These are phyloP conservation scores for Eupeodes latifasciatus DNA, from an alignment of 2,888 invertebrate genomes.

Conservation along the genomic window DNA sequence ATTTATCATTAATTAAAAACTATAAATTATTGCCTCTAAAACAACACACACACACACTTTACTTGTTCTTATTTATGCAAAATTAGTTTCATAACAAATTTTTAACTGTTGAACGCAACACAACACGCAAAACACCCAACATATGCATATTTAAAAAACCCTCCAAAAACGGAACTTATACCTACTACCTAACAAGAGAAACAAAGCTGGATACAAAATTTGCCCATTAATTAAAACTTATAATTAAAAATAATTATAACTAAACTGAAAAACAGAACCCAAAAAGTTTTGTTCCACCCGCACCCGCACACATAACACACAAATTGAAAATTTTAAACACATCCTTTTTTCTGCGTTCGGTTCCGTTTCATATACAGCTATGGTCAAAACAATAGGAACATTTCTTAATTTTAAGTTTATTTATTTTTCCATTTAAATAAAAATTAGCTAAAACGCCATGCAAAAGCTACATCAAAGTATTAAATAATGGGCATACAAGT, in stretches of 20 bases:
- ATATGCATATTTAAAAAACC: not conserved
- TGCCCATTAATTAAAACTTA: constrained; percentile 65
- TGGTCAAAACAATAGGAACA: too few relatives aligned
- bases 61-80: constrained; percentile 34
- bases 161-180: not conserved
- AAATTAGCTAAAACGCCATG: too few relatives aligned
- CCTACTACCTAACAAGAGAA: not conserved
- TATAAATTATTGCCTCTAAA: not conserved
- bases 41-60: constrained; percentile 15
- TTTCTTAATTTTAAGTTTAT: too few relatives aligned
- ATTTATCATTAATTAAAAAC: constrained; percentile 26
- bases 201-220: constrained; percentile 28
- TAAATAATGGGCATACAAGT: too few relatives aligned
- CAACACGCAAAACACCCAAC: not conserved
- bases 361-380: not conserved
- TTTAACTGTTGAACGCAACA: constrained; percentile 20
- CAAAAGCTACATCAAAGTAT: too few relatives aligned
- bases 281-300: constrained; percentile 16
- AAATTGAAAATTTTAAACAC: constrained; percentile 67
- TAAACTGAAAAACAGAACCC: constrained; percentile 30
- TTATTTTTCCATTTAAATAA: too few relatives aligned
- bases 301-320: not conserved
- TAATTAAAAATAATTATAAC: constrained; percentile 70
- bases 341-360: constrained; percentile 20
- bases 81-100: constrained; percentile 28